Conservation (phyloP, 2,113 vertebrate genomes). For the Prietella phreatophila region DNA sequence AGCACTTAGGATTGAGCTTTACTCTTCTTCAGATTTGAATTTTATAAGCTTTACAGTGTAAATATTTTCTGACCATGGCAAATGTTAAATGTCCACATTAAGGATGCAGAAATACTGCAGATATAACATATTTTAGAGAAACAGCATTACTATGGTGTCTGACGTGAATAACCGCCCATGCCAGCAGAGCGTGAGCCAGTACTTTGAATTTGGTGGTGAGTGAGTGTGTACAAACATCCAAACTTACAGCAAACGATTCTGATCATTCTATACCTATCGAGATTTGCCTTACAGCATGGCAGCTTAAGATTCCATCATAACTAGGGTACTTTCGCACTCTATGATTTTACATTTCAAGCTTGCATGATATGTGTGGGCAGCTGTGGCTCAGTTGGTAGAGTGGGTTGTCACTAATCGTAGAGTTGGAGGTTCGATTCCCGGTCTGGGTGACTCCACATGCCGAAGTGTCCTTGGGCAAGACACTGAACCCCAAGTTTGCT, state of each 20-base stretch:
- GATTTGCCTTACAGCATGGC: neutral
- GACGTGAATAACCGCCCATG: neutral
- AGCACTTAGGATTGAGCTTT: neutral
- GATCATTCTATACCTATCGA: neutral
- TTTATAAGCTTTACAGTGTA: neutral
- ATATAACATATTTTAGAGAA: neutral
- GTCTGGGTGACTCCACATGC: too few relatives aligned
- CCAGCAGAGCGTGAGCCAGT: neutral
- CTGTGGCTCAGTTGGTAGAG: too few relatives aligned
- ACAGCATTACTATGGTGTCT: neutral
- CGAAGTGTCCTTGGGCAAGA: too few relatives aligned
- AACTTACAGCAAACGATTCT: neutral
- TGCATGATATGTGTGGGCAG: too few relatives aligned
- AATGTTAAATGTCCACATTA: neutral
- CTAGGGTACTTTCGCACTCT: neutral
- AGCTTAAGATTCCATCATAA: neutral
- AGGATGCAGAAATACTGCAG: neutral
- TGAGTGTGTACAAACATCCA: slow-evolving; percentile 21
- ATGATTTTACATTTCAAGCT: neutral
- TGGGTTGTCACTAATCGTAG: too few relatives aligned
- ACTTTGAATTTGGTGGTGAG: neutral
- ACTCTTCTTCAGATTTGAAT: neutral
- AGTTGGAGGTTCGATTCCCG: too few relatives aligned
- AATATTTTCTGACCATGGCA: neutral
- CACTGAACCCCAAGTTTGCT: too few relatives aligned